Conservation (phyloP, 2,797 vertebrate species). For the Erpetoichthys calabaricus region DNA sequence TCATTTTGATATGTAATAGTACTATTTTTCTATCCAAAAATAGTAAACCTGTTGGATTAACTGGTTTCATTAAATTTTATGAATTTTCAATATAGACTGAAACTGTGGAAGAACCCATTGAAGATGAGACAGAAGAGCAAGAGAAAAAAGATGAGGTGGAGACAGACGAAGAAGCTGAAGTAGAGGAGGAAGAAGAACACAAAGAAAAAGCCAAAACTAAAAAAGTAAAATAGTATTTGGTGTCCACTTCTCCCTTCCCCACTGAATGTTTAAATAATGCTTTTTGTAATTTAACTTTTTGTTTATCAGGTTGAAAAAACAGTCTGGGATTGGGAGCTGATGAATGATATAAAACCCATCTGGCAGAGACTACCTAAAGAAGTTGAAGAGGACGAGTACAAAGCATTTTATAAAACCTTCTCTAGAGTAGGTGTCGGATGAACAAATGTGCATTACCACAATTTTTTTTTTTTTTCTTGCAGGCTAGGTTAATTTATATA, state of each 20-base stretch:
- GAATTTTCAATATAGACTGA: slow-evolving; percentile 59
- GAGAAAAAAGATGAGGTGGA: slow-evolving; percentile 65
- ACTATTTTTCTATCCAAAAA: background rate
- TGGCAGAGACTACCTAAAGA: slow-evolving; percentile 93
- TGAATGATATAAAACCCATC: slow-evolving; percentile 98
- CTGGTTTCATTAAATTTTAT: background rate
- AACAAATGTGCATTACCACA: background rate
- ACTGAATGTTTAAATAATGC: background rate
- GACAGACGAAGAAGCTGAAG: slow-evolving; percentile 80
- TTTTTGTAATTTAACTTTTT: background rate
- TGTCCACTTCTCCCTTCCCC: background rate
- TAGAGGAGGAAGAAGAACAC: slow-evolving; percentile 82
- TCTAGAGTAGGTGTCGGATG: slow-evolving; percentile 62
- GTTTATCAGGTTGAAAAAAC: slow-evolving; percentile 83
- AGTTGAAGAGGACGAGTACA: slow-evolving; percentile 94
- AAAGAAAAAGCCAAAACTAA: slow-evolving; percentile 84
- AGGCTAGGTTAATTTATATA: background rate
- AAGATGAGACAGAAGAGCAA: slow-evolving; percentile 71
- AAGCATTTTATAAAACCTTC: slow-evolving; percentile 95
- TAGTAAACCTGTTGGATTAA: background rate
- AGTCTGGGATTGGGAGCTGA: slow-evolving; percentile 97
- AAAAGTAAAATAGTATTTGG: slow-evolving; percentile 47
- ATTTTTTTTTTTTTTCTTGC: background rate
- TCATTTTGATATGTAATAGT: background rate
- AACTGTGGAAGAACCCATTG: slow-evolving; percentile 85